A percentile compares a stretch with the other conserved stretches of the same genome.
These are phyloP conservation scores for Eupeodes luniger DNA, from an alignment of 2,888 invertebrate species.

Conservation along the genomic window DNA sequence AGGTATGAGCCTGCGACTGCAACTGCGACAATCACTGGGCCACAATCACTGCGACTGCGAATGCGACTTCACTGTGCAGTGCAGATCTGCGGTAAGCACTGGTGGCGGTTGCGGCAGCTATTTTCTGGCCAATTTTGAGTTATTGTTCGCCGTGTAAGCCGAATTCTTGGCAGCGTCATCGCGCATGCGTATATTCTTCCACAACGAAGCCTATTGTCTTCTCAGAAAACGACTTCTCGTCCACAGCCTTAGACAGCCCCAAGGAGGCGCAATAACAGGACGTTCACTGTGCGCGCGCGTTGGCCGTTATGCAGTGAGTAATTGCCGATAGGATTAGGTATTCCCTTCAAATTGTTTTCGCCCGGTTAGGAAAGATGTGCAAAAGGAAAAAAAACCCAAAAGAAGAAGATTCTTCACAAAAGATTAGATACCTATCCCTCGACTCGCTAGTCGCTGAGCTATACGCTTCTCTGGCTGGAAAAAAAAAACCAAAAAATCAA, in stretches of 20 bases:
- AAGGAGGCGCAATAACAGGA: conserved; percentile 57
- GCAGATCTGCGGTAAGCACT: not conserved
- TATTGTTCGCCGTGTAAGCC: conserved; percentile 65
- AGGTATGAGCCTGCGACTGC: conserved; percentile 17
- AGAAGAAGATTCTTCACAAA: conserved; percentile 50
- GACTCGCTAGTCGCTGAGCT: not conserved
- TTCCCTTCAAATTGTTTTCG: conserved; percentile 39
- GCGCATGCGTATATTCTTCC: conserved; percentile 23
- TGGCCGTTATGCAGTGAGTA: conserved; percentile 66
- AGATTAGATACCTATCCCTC: conserved; percentile 45
- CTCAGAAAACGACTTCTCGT: conserved; percentile 60
- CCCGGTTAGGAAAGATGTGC: conserved; percentile 17
- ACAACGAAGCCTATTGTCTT: conserved; percentile 62
- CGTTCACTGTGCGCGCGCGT: conserved; percentile 17
- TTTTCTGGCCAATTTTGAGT: conserved; percentile 70
- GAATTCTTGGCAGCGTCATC: conserved; percentile 69
- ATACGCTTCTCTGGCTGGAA: not conserved
- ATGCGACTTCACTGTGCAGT: too few species aligned
- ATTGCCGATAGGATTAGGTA: conserved; percentile 56
- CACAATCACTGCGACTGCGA: conserved; percentile 39
- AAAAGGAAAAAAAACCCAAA: not conserved
- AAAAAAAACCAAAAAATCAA: conserved; percentile 25
- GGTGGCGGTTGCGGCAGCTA: conserved; percentile 24
- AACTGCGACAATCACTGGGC: conserved; percentile 46
- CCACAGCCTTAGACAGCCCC: not conserved